Conservation (phyloP, 2,888 invertebrate species). For the Archaeoteleia sp. region DNA sequence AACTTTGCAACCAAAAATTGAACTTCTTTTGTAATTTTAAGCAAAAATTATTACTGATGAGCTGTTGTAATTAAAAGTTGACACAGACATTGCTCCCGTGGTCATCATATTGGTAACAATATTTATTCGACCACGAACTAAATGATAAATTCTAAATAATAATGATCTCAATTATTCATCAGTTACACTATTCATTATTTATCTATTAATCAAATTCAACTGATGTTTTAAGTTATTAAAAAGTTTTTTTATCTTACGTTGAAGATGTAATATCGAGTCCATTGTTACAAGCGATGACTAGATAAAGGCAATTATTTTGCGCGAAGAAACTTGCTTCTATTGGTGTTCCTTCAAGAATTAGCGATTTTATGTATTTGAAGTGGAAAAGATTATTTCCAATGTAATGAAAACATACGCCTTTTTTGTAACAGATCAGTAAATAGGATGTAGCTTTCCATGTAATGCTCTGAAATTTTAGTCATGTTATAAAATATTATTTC, state of each 20-base stretch:
- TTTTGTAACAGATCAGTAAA: constrained; percentile 22
- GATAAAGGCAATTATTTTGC: constrained; percentile 17
- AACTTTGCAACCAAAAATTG: constrained; percentile 14
- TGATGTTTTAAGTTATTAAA: not conserved
- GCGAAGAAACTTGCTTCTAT: constrained; percentile 21
- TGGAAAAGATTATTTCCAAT: not conserved
- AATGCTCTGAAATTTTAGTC: constrained; percentile 17
- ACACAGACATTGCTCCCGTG: constrained; percentile 2
- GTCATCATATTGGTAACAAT: constrained; percentile 6
- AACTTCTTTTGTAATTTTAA: too few species aligned
- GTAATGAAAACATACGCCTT: constrained; percentile 24
- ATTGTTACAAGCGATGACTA: too few species aligned
- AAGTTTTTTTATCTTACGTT: too few species aligned
- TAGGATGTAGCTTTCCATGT: constrained; percentile 16
- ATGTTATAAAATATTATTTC: too few species aligned
- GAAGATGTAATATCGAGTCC: too few species aligned
- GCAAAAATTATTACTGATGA: constrained; percentile 4
- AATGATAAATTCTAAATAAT: constrained; percentile 20
- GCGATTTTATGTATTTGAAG: constrained; percentile 9
- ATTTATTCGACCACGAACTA: constrained; percentile 14
- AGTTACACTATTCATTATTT: too few species aligned
- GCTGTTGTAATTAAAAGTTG: constrained; percentile 19
- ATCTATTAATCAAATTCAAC: not conserved
- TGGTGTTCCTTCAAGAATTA: constrained; percentile 12
- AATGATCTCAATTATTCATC: not conserved